Conservation (phyloP, 1,140 invertebrate genomes). For the Ips nitidus region DNA sequence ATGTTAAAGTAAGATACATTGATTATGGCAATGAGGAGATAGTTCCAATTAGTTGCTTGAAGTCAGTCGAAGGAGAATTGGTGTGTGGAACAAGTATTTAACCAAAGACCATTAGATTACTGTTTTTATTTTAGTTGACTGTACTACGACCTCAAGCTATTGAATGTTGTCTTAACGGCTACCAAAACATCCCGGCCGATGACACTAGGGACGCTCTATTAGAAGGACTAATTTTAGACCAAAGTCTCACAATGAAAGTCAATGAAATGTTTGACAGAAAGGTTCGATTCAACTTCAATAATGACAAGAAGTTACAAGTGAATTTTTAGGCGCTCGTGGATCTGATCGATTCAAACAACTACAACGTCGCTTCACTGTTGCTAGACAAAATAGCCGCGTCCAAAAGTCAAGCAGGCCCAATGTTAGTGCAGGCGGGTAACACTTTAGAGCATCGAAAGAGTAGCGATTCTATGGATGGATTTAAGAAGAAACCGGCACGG, state of each 20-base stretch:
- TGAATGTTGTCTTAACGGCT: slow-evolving; percentile 67
- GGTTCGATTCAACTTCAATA: not conserved
- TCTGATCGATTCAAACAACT: slow-evolving; percentile 53
- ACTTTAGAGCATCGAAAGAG: slow-evolving; percentile 44
- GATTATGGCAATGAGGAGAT: slow-evolving; percentile 81
- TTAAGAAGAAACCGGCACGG: slow-evolving; percentile 36
- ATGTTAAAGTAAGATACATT: slow-evolving; percentile 66
- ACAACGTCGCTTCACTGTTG: slow-evolving; percentile 47
- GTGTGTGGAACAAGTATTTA: slow-evolving; percentile 5
- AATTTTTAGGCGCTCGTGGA: slow-evolving; percentile 54
- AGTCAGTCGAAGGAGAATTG: slow-evolving; percentile 61
- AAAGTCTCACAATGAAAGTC: slow-evolving; percentile 60
- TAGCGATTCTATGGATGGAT: slow-evolving; percentile 26
- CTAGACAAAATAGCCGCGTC: slow-evolving; percentile 46
- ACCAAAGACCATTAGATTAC: not conserved
- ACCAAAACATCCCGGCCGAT: slow-evolving; percentile 52
- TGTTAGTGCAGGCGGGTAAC: slow-evolving; percentile 46
- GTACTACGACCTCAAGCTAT: slow-evolving; percentile 71
- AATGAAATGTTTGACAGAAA: slow-evolving; percentile 53
- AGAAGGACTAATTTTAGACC: slow-evolving; percentile 54
- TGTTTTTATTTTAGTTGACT: slow-evolving; percentile 53
- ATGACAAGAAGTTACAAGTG: not conserved
- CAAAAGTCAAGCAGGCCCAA: slow-evolving; percentile 46
- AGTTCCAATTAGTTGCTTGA: slow-evolving; percentile 59
- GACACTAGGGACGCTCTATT: slow-evolving; percentile 52